Evolutionary conservation across 2,113 vertebrate genomes (phyloP).

Genomic region (Pomatorhinus ruficollis): DNA sequence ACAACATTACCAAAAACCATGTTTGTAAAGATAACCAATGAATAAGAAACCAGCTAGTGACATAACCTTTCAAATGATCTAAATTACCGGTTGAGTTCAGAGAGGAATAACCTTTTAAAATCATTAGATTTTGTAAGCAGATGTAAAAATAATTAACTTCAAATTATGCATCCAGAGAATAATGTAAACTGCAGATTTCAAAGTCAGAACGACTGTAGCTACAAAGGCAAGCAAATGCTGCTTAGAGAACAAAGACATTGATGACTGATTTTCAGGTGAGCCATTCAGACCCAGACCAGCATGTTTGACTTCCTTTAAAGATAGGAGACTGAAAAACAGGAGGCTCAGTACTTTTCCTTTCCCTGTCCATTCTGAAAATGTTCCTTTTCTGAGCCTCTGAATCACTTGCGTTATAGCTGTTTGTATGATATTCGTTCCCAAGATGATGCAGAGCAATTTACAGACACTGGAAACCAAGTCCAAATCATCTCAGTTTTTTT

Average conservation of each 20-base stretch:
- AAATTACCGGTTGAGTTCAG: not conserved
- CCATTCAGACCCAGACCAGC: not conserved
- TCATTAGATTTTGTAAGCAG: conserved; percentile 33
- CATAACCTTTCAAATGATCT: not conserved
- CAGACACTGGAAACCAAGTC: not conserved
- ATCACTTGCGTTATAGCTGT: not conserved
- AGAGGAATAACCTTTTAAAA: conserved; percentile 31
- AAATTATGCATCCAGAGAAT: conserved; percentile 38
- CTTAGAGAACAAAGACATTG: not conserved
- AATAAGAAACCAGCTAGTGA: not conserved
- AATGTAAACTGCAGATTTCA: not conserved
- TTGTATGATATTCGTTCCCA: not conserved
- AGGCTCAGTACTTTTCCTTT: not conserved
- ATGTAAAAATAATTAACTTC: conserved; percentile 47
- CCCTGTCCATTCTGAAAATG: not conserved
- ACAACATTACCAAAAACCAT: not conserved
- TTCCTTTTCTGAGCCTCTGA: not conserved
- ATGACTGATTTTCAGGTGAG: not conserved
- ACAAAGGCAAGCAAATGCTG: not conserved
- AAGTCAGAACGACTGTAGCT: not conserved
- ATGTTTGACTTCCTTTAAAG: not conserved
- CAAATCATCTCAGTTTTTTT: not conserved
- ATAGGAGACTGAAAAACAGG: not conserved
- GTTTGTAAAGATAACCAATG: not conserved
- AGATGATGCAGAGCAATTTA: not conserved